These are phyloP conservation scores for Odontocerum albicorne DNA, from an alignment of 2,888 invertebrate genomes.

Conservation along the genomic window DNA sequence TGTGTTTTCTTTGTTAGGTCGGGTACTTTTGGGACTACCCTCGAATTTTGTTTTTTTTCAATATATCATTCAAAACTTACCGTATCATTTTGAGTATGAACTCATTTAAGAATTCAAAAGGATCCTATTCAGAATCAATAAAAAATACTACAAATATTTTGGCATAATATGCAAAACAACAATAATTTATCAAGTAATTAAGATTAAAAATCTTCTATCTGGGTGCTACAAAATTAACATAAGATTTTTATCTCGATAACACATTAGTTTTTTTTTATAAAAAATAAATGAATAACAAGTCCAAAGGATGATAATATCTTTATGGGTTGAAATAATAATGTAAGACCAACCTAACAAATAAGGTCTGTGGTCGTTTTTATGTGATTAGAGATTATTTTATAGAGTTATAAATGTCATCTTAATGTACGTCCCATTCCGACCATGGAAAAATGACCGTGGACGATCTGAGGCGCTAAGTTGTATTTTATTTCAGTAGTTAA, in stretches of 20 bases:
- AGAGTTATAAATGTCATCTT: constrained; percentile 22
- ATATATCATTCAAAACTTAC: too few species aligned
- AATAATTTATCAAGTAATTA: too few species aligned
- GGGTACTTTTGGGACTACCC: too few species aligned
- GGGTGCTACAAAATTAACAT: background rate
- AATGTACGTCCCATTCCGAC: background rate
- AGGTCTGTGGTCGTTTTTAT: constrained; percentile 2
- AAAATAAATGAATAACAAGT: background rate
- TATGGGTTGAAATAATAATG: too few species aligned
- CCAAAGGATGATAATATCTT: too few species aligned
- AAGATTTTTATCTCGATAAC: background rate
- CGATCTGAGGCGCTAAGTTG: constrained; percentile 18
- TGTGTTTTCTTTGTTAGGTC: too few species aligned
- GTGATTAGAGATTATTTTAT: constrained; percentile 18
- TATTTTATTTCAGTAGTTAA: constrained; percentile 21
- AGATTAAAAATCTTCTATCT: too few species aligned
- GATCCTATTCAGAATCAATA: too few species aligned
- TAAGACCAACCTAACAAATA: background rate
- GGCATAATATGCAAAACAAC: background rate
- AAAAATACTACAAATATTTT: background rate
- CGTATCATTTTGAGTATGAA: too few species aligned
- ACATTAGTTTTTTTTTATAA: background rate
- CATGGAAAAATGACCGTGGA: constrained; percentile 5
- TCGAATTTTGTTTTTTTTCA: too few species aligned
- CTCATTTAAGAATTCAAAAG: too few species aligned